Evolutionary conservation across 2,888 invertebrate genomes (phyloP).

Genomic region (Diogma glabrata): DNA sequence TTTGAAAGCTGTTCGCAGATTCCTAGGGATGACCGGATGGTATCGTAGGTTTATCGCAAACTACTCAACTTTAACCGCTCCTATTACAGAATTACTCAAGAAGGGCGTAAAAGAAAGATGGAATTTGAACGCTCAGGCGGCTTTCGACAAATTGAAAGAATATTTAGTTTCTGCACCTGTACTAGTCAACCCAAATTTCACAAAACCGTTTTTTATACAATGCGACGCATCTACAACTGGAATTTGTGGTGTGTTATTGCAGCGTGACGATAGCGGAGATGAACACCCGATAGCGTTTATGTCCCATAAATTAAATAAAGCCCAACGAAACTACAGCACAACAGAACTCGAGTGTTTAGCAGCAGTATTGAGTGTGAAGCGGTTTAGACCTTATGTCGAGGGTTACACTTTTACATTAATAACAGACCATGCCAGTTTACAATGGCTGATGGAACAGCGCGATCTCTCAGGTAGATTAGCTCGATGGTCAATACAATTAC

Average conservation of each 20-base stretch:
- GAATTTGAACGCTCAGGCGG: too few relatives aligned
- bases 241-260: background rate
- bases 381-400: background rate
- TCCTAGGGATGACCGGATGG: too few relatives aligned
- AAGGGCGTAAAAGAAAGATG: too few relatives aligned
- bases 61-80: too few relatives aligned
- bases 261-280: background rate
- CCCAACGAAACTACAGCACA: background rate
- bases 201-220: background rate
- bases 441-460: conserved; percentile 10
- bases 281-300: background rate
- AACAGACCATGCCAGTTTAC: background rate
- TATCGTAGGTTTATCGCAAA: too few relatives aligned
- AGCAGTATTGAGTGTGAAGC: background rate
- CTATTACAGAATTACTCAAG: too few relatives aligned
- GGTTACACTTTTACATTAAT: background rate
- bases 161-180: too few relatives aligned
- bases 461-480: conserved; percentile 9
- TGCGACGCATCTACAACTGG: background rate
- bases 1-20: too few relatives aligned
- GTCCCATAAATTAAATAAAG: background rate
- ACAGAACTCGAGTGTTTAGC: too few relatives aligned
- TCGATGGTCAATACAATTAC: conserved; percentile 10
- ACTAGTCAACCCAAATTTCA: background rate
- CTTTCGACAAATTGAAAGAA: too few relatives aligned